phyloP scores from a whole-genome alignment of 2,113 vertebrate species.

The Esox niger region DNA sequence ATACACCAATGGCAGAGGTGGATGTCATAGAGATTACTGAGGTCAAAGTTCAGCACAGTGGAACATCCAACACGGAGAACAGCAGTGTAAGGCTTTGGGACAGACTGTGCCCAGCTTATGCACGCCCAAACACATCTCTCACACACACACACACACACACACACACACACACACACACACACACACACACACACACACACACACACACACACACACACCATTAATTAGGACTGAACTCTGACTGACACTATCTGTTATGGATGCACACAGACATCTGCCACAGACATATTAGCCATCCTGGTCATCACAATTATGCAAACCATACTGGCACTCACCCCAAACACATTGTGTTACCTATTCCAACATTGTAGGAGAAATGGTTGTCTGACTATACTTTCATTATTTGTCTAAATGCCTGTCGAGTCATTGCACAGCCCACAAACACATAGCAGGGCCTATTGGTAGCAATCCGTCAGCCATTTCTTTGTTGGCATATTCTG shows the following conservation, averaged over 20 bases:
- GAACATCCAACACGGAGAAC: too few species aligned
- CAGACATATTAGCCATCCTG: constrained; percentile 31
- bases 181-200: neutral
- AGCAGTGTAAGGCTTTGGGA: too few species aligned
- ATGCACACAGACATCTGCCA: constrained; percentile 57
- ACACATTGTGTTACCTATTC: constrained; percentile 10
- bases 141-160: constrained; percentile 2
- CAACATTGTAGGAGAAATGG: neutral
- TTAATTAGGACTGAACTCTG: constrained; percentile 48
- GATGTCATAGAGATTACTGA: too few species aligned
- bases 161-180: neutral
- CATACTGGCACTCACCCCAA: neutral
- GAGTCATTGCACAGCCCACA: neutral
- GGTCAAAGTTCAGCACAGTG: too few species aligned
- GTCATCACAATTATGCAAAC: constrained; percentile 13
- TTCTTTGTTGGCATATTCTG: too few species aligned
- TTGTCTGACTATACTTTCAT: neutral
- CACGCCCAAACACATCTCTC: neutral
- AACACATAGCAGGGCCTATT: too few species aligned
- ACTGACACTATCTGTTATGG: constrained; percentile 54
- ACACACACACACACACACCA: neutral
- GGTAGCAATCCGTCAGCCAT: too few species aligned
- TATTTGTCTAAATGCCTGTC: neutral
- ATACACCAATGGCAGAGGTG: too few species aligned
- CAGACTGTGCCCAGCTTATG: too few species aligned